These are phyloP conservation scores for Tetranychus truncatus DNA, from an alignment of 2,888 invertebrate genomes.

Conservation along the genomic window DNA sequence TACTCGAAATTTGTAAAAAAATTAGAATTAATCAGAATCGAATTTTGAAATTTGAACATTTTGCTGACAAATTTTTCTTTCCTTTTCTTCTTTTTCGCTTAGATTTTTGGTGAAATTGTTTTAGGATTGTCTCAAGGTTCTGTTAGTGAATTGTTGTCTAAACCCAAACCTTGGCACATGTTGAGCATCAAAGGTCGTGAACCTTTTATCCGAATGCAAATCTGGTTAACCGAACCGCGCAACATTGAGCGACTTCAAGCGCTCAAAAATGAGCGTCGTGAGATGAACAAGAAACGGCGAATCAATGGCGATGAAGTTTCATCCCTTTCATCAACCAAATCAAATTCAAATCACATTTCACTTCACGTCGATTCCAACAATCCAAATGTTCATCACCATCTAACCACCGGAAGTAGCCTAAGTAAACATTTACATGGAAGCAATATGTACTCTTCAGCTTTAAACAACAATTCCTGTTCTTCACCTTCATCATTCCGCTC, in stretches of 20 bases:
- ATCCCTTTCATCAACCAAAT: not conserved
- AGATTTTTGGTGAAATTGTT: conserved; percentile 91
- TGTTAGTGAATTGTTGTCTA: conserved; percentile 85
- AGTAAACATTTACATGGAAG: not conserved
- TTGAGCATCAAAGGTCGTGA: conserved; percentile 91
- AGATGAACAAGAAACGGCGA: conserved; percentile 50
- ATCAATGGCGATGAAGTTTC: conserved; percentile 31
- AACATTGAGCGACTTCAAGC: conserved; percentile 82
- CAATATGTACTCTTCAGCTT: not conserved
- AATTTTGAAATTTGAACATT: not conserved
- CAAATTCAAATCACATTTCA: not conserved
- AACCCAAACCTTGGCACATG: conserved; percentile 99
- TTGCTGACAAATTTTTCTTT: not conserved
- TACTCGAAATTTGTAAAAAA: too few species aligned
- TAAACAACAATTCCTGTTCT: conserved; percentile 5
- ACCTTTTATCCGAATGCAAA: conserved; percentile 84
- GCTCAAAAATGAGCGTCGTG: conserved; percentile 64
- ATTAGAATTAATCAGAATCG: too few species aligned
- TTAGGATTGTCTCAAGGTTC: conserved; percentile 88
- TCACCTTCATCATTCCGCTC: not conserved
- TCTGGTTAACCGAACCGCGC: conserved; percentile 87
- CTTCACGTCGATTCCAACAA: not conserved
- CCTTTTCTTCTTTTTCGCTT: conserved; percentile 29
- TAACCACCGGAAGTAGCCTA: not conserved
- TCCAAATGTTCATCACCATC: not conserved